Percentiles rank a stretch among this genome's conserved stretches.
Evolutionary conservation across 2,113 vertebrate species (phyloP).

Genomic region (Lepidothrix coronata): DNA sequence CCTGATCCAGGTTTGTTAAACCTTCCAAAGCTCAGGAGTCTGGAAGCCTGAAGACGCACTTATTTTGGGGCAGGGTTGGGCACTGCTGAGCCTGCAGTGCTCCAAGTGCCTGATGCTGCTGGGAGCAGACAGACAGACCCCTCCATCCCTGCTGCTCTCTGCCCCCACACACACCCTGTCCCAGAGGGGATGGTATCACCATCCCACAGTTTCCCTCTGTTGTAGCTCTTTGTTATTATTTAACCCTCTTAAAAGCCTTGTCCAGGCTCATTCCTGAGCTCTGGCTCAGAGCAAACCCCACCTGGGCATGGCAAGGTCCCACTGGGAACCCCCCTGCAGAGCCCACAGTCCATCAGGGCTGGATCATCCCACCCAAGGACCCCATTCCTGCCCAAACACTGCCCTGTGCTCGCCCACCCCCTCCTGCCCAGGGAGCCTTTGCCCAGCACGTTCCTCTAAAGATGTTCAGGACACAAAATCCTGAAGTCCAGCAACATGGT

Average conservation of each 20-base stretch:
- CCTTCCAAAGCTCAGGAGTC: background rate
- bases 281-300: background rate
- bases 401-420: background rate
- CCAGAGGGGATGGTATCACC: background rate
- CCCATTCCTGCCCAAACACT: background rate
- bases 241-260: background rate
- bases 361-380: fast-evolving
- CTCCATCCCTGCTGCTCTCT: background rate
- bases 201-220: background rate
- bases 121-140: background rate
- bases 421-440: background rate
- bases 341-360: background rate
- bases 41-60: background rate
- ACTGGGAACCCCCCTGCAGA: background rate
- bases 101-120: background rate
- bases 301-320: background rate
- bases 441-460: background rate
- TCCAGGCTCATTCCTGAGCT: background rate
- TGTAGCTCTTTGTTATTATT: background rate
- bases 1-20: background rate
- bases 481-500: background rate
- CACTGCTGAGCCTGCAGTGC: background rate
- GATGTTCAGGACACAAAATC: background rate
- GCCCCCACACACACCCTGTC: background rate
- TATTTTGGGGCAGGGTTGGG: background rate